Evolutionary conservation across 1,140 invertebrate genomes (phyloP), one percentile per base, ranked within the genome.

Genomic region (Musca vetustissima): DNA sequence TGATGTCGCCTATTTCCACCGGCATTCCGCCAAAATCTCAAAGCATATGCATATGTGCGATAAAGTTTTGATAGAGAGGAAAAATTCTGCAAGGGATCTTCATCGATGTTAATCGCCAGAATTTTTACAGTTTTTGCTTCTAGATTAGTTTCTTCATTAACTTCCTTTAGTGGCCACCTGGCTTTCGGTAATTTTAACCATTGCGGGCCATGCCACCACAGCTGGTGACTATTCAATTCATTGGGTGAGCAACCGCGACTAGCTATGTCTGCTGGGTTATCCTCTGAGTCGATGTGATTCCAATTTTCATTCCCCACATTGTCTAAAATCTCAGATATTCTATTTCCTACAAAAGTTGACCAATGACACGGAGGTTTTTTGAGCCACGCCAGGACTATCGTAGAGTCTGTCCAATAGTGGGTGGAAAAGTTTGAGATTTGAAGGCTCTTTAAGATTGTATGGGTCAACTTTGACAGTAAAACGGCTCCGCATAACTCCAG

Each of bases 221-320:
- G 15, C 6, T 49, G 11, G 24, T 69, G 52, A 7, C 48, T 15
- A 15, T 49, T 49, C 14, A 6, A 49, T 15, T n/a, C 48, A 49
- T n/a, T n/a, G 14, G 14, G 6, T 4, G 48, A 49, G 48, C 15
- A 49, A n/a, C 48, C 17, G 17, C 48, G 11, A 15, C 48, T 49
- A 17, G 47, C 57, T 24, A 69, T 73, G 52, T 83, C 82, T 17
- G 76, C 48, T 49, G 17, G 15, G 14, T n/a, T 19, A 49, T 49
- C 48, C 17, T 49, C 48, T 19, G 48, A 49, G 17, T 19, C 15
- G 17, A 49, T 6, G 48, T 49, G 48, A 49, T n/a, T 6, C 48
- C 48, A 49, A 19, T 49, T 49, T n/a, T 49, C 15, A 14, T 49
- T 49, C 14, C 48, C 48, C 14, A 19, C 17, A 19, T 15, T 49